Evolutionary conservation across 2,113 vertebrate species (phyloP), one percentile per base, ranked within the genome.

Genomic region (Pica pica): DNA sequence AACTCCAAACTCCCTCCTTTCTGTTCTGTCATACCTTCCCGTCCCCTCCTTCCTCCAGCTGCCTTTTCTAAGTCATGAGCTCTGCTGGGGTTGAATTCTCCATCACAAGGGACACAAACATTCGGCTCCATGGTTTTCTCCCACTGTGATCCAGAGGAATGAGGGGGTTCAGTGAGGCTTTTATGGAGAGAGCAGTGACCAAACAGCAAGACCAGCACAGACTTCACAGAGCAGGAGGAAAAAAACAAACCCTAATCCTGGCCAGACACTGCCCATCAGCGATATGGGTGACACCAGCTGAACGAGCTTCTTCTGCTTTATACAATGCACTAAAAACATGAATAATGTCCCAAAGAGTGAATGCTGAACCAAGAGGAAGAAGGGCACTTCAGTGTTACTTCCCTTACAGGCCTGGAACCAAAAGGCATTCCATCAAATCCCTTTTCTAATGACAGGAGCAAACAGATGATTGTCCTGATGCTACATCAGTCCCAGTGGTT

Each of bases 41-140:
- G 87, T 16, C 73, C 59, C 17, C 21, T 80, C 68, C 75, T 37
- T 68, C 33, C n/a, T 75, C 33, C 61, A 75, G 69, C 53, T 75
- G 24, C 46, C 30, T 35, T 13, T 67, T 27, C 6, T 7, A 26
- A 75, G 65, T 50, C 18, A 1, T 14, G 69, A 82, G 46, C 50
- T 56, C 39, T n/a, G 59, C 69, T 41, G 44, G 37, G 39, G 16
- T 5, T 28, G 24, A 71, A 9, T 2, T 61, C 78, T 28, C 46
- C 64, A 31, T 10, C 89, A 4, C 68, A 13, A 11, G 42, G 21
- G 33, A 28, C 67, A 35, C 44, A 20, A 60, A 70, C n/a, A 7
- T 22, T 14, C 3, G 0, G 46, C 33, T 4, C n/a, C 69, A 6
- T 2, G 2, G 1, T 2, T 13, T 65, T 68, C 26, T 30, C 50